Evolutionary conservation across 2,888 invertebrate species (phyloP).

Genomic region (Erebia ligea): DNA sequence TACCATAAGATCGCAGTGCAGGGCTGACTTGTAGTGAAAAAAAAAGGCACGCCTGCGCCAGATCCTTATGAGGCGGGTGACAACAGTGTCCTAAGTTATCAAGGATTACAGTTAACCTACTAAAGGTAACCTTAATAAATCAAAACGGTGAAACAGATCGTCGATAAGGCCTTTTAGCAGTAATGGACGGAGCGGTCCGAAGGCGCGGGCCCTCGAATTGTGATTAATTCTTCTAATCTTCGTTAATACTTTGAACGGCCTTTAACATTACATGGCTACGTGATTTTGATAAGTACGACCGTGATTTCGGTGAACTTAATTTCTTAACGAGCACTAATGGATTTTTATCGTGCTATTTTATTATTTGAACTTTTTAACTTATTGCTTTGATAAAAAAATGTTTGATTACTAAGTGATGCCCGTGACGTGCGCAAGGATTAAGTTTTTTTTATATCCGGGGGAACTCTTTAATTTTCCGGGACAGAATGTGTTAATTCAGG

Average conservation of each 20-base stretch:
- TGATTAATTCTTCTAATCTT: constrained; percentile 39
- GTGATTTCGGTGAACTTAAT: constrained; percentile 12
- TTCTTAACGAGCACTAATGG: background rate
- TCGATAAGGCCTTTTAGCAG: constrained; percentile 63
- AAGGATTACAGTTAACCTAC: constrained; percentile 33
- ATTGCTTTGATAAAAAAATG: background rate
- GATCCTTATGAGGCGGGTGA: no score
- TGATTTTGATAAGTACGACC: constrained; percentile 19
- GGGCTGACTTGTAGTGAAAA: no score
- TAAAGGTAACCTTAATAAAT: constrained; percentile 61
- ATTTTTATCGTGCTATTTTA: constrained; percentile 4
- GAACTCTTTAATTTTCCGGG: no score
- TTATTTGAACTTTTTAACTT: background rate
- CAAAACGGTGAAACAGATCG: constrained; percentile 60
- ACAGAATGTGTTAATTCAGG: no score
- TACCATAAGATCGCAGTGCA: no score
- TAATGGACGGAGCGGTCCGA: constrained; percentile 54
- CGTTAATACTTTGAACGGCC: constrained; percentile 37
- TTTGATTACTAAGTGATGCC: no score
- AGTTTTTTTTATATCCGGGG: no score
- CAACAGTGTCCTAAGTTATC: background rate
- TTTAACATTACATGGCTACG: constrained; percentile 30
- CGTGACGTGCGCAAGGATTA: no score
- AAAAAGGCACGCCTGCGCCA: no score
- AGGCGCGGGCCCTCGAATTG: constrained; percentile 31